phyloP scores from a whole-genome alignment of 2,888 invertebrate genomes.

The Apantesis nais region DNA sequence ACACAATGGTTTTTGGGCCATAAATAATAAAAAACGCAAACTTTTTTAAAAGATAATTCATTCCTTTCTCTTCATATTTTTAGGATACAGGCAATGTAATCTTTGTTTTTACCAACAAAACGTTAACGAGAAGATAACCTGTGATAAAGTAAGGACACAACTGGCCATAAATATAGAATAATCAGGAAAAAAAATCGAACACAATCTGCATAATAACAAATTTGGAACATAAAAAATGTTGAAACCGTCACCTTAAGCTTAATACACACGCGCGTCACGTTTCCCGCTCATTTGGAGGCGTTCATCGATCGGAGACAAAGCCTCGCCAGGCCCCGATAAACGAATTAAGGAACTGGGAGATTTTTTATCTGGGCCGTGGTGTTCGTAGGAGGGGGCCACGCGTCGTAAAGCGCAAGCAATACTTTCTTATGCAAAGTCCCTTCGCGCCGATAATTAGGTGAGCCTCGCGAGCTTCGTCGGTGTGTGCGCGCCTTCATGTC shows the following conservation, averaged over 20 bases:
- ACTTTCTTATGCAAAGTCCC: conserved; percentile 86
- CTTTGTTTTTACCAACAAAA: neutral
- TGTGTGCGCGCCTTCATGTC: conserved; percentile 69
- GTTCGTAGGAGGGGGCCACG: conserved; percentile 62
- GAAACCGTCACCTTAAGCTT: conserved; percentile 75
- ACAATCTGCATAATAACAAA: conserved; percentile 45
- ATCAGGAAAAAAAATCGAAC: conserved; percentile 26
- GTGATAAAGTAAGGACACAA: conserved; percentile 9
- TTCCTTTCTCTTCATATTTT: neutral
- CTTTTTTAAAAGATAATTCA: neutral
- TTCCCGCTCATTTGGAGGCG: conserved; percentile 81
- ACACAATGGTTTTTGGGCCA: too few species aligned
- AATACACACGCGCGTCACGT: conserved; percentile 83
- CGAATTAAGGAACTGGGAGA: conserved; percentile 86
- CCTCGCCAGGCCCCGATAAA: conserved; percentile 83
- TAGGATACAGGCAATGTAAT: neutral
- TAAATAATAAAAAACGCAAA: too few species aligned
- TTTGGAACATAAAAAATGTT: conserved; percentile 48
- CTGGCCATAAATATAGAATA: conserved; percentile 29
- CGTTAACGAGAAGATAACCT: conserved; percentile 9
- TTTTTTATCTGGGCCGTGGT: conserved; percentile 83
- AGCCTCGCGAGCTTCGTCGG: conserved; percentile 54
- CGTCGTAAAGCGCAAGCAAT: conserved; percentile 84
- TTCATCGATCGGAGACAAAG: conserved; percentile 85
- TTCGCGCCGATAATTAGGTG: conserved; percentile 81